Evolutionary conservation across 2,888 invertebrate species (phyloP), one percentile per base, ranked within the genome.

Genomic region (Nomada hirtipes): DNA sequence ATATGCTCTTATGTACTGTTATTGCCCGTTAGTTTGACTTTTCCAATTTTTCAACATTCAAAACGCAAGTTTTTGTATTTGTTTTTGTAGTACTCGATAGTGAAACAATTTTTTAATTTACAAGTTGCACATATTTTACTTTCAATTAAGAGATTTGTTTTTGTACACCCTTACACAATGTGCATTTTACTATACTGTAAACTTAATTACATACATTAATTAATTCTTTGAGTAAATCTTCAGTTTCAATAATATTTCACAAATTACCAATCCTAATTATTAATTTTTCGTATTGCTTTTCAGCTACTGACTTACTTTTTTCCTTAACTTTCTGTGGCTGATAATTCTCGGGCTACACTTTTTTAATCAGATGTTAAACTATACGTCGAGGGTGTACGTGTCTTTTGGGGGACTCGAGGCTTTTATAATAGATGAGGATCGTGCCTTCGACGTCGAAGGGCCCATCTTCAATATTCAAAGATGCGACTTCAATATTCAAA

Each of bases 401-500:
- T 65, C 52, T 57, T 20, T 52, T 47, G 50, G 70, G 60, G 60
- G 47, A 47, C 57, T 78, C 71, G 68, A 67, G 83, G 78, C 50
- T 71, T 79, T 69, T 61, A 76, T 74, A 84, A 84, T 76, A 81
- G 70, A 79, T 76, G 72, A 83, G 76, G 67, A 76, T 65, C 60
- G 73, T 44, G 68, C 68, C 59, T 80, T 65, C 61, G 75, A 71
- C 75, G 80, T 83, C 79, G 76, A 68, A 70, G 72, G 76, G 59
- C 18, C 61, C 72, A 52, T 65, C 73, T 74, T 87, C 85, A 85
- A 86, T 86, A 82, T 86, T 86, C 76, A 78, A 70, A 73, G 79
- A 73, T 76, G 64, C 53, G 53, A 75, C 73, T 86, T 86, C 70
- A 84, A 82, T 79, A 84, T 87, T 79, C 84, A 87, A 87, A 87